phyloP scores from a whole-genome alignment of 1,140 invertebrate genomes.

The Gryon sp. region DNA sequence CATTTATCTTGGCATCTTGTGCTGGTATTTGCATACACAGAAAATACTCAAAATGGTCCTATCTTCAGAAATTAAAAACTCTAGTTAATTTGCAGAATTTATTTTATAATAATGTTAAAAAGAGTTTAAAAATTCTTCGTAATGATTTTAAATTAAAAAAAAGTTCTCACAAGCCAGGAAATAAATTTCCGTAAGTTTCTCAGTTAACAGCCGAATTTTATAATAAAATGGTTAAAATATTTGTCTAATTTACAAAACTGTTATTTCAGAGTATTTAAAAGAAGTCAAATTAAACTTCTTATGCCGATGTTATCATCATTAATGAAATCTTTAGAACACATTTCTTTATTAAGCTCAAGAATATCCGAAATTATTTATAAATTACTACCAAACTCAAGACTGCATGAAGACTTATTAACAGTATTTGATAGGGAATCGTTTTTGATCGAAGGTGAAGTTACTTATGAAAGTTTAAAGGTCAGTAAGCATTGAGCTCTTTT shows the following conservation, averaged over 20 bases:
- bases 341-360: constrained; percentile 64
- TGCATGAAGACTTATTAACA: constrained; percentile 60
- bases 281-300: constrained; percentile 66
- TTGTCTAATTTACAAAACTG: constrained; percentile 13
- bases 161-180: constrained; percentile 37
- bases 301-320: constrained; percentile 66
- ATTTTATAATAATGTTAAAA: constrained; percentile 67
- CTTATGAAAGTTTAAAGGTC: constrained; percentile 69
- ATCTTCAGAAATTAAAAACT: constrained; percentile 56
- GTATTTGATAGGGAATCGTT: constrained; percentile 64
- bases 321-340: constrained; percentile 65
- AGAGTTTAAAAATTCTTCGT: constrained; percentile 70
- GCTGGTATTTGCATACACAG: constrained; percentile 45
- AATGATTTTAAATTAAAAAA: constrained; percentile 65
- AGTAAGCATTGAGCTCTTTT: not conserved
- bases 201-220: too few relatives aligned
- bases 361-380: constrained; percentile 59
- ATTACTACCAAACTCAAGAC: constrained; percentile 55
- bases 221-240: too few relatives aligned
- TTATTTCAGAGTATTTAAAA: constrained; percentile 63
- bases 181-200: constrained; percentile 70
- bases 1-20: constrained; percentile 46
- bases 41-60: constrained; percentile 49
- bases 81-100: constrained; percentile 69
- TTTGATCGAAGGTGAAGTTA: constrained; percentile 64